Evolutionary conservation across 2,797 vertebrate species (phyloP), one percentile per base, ranked within the genome.

Genomic region (Lithobates sylvaticus): DNA sequence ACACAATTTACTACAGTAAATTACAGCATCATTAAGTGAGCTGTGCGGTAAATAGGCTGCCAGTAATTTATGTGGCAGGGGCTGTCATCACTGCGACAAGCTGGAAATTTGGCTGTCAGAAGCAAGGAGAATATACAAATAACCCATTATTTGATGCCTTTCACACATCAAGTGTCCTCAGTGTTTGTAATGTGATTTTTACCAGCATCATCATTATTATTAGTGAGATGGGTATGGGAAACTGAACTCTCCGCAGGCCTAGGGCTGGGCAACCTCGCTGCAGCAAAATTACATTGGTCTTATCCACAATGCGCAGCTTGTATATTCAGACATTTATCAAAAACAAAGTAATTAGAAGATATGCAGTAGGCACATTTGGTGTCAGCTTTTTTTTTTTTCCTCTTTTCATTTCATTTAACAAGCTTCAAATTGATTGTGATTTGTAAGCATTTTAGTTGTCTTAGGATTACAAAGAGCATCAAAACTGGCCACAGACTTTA

Each of bases 81-180:
- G 34, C 79, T 82, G 65, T 82, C 85, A 72, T 86, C 74, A 71
- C 81, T 86, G 82, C 74, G 74, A 86, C 67, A 72, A 61, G 79
- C 79, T 77, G 79, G 42, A 81, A 86, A 86, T 76, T 72, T 83
- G 79, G 65, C 73, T 77, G 79, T 86, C 73, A 50, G 23, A 64
- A 67, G 58, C 69, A 50, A 29, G 39, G 47, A 47, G 27, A 69
- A 65, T 64, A 13, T 70, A 81, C 32, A 78, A 68, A 73, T 44
- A 64, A 68, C 69, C 44, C 21, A 61, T 69, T 76, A 42, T 42
- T n/a, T 61, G 26, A 76, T 36, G 72, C 65, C n/a, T 71, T 29
- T 50, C 39, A 76, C 36, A 72, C 36, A 82, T 61, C 50, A 77
- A 15, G 50, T 10, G 36, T 27, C 67, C 70, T 47, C 50, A 18